phyloP scores from a whole-genome alignment of 2,888 invertebrate species.

The Oxytorus armatus region DNA sequence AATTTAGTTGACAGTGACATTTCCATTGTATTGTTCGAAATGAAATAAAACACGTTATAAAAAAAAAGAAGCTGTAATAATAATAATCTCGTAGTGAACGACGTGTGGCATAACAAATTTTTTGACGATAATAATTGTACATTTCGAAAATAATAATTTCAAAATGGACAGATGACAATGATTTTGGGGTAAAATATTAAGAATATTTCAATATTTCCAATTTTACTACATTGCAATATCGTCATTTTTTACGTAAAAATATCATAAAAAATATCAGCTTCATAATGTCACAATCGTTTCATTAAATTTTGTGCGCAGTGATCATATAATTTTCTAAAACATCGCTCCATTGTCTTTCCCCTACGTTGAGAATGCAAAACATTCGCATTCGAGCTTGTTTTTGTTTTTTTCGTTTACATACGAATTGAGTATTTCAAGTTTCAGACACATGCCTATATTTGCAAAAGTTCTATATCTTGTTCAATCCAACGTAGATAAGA shows the following conservation, averaged over 20 bases:
- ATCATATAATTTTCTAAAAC: background rate
- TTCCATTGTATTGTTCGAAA: too few relatives aligned
- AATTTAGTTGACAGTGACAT: background rate
- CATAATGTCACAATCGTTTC: too few relatives aligned
- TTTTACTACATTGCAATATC: background rate
- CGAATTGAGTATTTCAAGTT: too few relatives aligned
- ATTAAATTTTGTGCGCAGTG: background rate
- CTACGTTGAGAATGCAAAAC: slow-evolving; percentile 7
- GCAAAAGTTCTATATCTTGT: background rate
- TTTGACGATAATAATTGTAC: background rate
- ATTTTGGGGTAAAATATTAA: slow-evolving; percentile 43
- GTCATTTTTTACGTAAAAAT: background rate
- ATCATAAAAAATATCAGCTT: background rate
- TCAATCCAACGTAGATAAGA: slow-evolving; percentile 46
- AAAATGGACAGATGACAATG: slow-evolving; percentile 60
- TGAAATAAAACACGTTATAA: too few relatives aligned
- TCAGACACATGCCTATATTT: background rate
- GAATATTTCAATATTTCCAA: background rate
- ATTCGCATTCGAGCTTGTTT: slow-evolving; percentile 11
- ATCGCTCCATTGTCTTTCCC: slow-evolving; percentile 16
- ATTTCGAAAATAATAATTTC: slow-evolving; percentile 30
- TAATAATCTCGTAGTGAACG: slow-evolving; percentile 40
- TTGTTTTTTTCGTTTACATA: background rate
- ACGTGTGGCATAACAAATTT: slow-evolving; percentile 46
- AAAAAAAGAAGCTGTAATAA: too few relatives aligned